These are phyloP conservation scores for Tangara arthus DNA, from an alignment of 2,797 vertebrate genomes.

Conservation along the genomic window DNA sequence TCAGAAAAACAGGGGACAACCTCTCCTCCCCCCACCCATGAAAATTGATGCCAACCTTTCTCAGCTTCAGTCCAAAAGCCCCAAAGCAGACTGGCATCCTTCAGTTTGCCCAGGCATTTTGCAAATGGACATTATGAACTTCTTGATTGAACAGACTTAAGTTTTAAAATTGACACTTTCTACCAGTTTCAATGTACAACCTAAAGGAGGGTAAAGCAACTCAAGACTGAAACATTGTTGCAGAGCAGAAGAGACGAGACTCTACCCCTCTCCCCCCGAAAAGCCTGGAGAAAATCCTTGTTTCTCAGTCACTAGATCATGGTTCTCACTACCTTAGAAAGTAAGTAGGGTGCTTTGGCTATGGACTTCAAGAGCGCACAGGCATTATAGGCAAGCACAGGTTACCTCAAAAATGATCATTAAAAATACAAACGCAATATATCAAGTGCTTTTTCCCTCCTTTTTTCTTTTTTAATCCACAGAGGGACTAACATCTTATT, in stretches of 20 bases:
- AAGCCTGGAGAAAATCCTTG: not conserved
- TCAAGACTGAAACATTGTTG: not conserved
- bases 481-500: not conserved
- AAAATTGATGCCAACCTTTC: not conserved
- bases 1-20: not conserved
- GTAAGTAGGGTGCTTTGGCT: not conserved
- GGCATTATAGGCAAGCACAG: not conserved
- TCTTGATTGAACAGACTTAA: not conserved
- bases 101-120: not conserved
- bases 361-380: not conserved
- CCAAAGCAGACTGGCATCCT: not conserved
- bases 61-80: not conserved
- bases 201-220: not conserved
- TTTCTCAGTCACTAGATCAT: not conserved
- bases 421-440: not conserved
- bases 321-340: not conserved
- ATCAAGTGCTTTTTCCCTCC: accelerated
- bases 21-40: accelerated
- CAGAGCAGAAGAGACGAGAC: not conserved
- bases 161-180: not conserved
- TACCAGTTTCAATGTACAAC: not conserved
- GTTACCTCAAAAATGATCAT: not conserved
- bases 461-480: not conserved
- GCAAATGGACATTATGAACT: not conserved
- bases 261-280: accelerated